Percentiles rank a stretch among this genome's conserved stretches.
These are phyloP conservation scores for Synaphobranchus kaupii DNA, from an alignment of 2,797 vertebrate genomes.

Conservation along the genomic window DNA sequence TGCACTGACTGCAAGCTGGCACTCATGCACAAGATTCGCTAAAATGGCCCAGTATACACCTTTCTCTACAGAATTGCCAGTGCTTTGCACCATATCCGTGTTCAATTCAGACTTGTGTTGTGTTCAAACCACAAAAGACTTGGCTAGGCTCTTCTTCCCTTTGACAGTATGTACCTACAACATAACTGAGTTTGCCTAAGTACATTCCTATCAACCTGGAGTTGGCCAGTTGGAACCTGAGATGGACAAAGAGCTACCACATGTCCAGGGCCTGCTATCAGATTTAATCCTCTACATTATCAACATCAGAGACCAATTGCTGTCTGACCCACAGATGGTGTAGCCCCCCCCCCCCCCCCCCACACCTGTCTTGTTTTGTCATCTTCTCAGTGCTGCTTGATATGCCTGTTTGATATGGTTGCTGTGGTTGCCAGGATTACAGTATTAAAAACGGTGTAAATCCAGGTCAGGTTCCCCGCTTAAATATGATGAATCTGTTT, in stretches of 20 bases:
- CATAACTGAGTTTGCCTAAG: background rate
- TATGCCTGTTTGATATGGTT: background rate
- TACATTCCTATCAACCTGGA: background rate
- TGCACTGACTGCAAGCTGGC: no score
- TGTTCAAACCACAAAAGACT: background rate
- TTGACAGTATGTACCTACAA: background rate
- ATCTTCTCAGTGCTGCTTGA: background rate
- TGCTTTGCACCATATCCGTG: background rate
- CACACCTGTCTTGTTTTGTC: background rate
- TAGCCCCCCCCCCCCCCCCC: no score
- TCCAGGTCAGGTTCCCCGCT: background rate
- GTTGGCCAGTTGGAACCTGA: background rate
- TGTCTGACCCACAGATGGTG: background rate
- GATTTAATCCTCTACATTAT: background rate
- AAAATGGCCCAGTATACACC: background rate
- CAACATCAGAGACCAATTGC: background rate
- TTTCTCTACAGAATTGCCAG: background rate
- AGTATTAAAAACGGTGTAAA: background rate
- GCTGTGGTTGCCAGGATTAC: slow-evolving; percentile 20
- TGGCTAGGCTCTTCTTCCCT: background rate
- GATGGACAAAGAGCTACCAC: background rate
- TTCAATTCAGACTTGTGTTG: no score
- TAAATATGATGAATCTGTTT: slow-evolving; percentile 8
- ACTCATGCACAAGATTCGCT: no score
- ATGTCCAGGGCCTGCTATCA: background rate